Evolutionary conservation across 2,888 invertebrate species (phyloP).

Genomic region (Ophonus ardosiacus): DNA sequence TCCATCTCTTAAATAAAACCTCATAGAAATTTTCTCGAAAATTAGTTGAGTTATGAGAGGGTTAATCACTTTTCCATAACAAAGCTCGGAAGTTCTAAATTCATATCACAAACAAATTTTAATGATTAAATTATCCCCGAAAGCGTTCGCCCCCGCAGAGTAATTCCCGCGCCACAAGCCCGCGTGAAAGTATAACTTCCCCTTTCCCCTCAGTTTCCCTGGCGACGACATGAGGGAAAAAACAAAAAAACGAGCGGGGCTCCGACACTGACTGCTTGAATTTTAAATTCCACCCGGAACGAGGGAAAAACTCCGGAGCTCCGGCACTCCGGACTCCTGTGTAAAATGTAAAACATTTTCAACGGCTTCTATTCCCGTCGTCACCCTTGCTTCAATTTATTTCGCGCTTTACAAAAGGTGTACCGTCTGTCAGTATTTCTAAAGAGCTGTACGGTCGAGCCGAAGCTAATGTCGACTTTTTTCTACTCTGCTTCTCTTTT

Average conservation of each 20-base stretch:
- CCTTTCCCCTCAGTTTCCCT: background rate
- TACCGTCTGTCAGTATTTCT: slow-evolving; percentile 58
- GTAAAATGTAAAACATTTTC: slow-evolving; percentile 63
- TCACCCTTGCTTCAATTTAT: slow-evolving; percentile 64
- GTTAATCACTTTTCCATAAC: background rate
- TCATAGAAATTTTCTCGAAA: background rate
- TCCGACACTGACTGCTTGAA: slow-evolving; percentile 55
- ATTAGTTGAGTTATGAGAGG: background rate
- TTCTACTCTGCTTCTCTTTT: slow-evolving; percentile 34
- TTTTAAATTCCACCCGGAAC: slow-evolving; percentile 54
- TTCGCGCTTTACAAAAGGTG: slow-evolving; percentile 61
- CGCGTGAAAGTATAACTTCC: slow-evolving; percentile 44
- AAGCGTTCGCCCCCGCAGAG: background rate
- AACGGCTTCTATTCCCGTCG: slow-evolving; percentile 56
- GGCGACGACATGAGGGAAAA: slow-evolving; percentile 33
- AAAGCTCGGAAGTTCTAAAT: slow-evolving; percentile 10
- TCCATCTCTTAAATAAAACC: background rate
- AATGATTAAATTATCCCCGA: slow-evolving; percentile 30
- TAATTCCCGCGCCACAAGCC: slow-evolving; percentile 15
- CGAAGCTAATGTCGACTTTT: slow-evolving; percentile 2
- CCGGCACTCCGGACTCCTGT: slow-evolving; percentile 52
- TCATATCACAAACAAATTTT: slow-evolving; percentile 31
- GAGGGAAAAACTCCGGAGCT: slow-evolving; percentile 41
- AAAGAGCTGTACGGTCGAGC: slow-evolving; percentile 15
- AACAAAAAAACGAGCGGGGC: slow-evolving; percentile 44